Base-by-base conservation (phyloP, 92 coral and sea anemone genomes). In the Micromussa lordhowensis region DNA sequence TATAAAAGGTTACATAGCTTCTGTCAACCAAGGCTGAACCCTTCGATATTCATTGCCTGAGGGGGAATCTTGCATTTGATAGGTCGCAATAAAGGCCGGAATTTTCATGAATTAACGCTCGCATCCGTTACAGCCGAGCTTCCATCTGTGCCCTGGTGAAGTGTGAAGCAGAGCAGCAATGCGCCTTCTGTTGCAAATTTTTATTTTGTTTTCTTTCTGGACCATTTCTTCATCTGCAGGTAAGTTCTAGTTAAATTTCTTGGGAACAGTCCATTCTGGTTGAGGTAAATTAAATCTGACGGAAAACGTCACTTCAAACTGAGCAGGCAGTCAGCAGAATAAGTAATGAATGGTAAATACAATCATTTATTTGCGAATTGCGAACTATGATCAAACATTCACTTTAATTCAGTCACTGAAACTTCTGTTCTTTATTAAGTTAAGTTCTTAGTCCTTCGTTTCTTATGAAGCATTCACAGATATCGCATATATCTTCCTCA, bases 161-260 rank as follows among this genome's bases (percentile, higher is more conserved):
- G 54, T 44, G 16, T 24, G 38, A 2, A 22, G 51, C 35, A 35
- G 49, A 34, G 40, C 14, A 32, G 77, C 4, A 3, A 74, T 59
- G 88, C 31, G 30, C 29, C 57, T 35, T 75, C 55, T 22, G 29
- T 24, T 58, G 34, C 29, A 48, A 2, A 32, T 36, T 75, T 55
- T 61, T 7, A 26, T 74, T n/a, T 57, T 38, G 1, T 57, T 84
- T n/a, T 75, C 53, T 34, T 75, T 59, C 18, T 57, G 68, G 71
- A 6, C 59, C 30, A 59, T 84, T 22, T 84, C 70, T 17, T 57
- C 66, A 18, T 78, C 81, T 26, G 21, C 58, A 84, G 88, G 88
- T 84, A 34, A 75, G 88, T n/a, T 10, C 14, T 15, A 49, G 34
- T 15, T 28, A 10, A 35, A 13, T 24, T 36, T 57, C 66, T 84